Evolutionary conservation across 1,140 invertebrate genomes (phyloP), one percentile per base, ranked within the genome.

Genomic region (Drosophila serrata): DNA sequence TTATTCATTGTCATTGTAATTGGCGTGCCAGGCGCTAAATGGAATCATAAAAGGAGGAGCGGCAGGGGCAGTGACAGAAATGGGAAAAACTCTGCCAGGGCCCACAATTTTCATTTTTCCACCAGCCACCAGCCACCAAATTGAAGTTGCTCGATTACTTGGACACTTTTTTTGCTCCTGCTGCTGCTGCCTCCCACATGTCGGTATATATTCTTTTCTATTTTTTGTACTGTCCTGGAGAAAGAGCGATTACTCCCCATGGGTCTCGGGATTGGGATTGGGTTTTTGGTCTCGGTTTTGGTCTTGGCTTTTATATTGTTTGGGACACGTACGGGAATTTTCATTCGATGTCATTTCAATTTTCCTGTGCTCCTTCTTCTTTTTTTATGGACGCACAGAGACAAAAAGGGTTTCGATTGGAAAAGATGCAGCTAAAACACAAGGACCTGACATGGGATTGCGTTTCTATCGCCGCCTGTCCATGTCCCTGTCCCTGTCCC

Each of bases 1-100:
- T 90, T 90, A 90, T 88, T 90, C 85, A 90, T 90, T 90, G 85
- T 90, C 85, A 90, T 90, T 90, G 79, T 90, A 90, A 90, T 90
- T 90, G 82, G 74, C 81, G 85, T 81, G 81, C 43, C 84, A 68
- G 85, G 85, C 84, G 84, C 74, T 88, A 90, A 88, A 90, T 84
- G 82, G 77, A 82, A 82, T 75, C 64, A 68, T 59, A 77, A 53
- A 55, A 35, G 39, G n/a, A n/a, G 9, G 37, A 33, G 22, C 19
- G 46, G 55, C 3, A n/a, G 51, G 19, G 17, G n/a, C 12, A 35
- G 17, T 35, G 15, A 43, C n/a, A 56, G 19, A 33, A 35, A 15
- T 35, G 49, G 29, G 19, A 42, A 60, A 60, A 61, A 42, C 61
- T 77, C 43, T 13, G 39, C 17, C 51, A 22, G 51, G 19, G 51